Evolutionary conservation across 2,113 vertebrate genomes (phyloP), one percentile per base, ranked within the genome.

Genomic region (Motacilla tschutschensis): DNA sequence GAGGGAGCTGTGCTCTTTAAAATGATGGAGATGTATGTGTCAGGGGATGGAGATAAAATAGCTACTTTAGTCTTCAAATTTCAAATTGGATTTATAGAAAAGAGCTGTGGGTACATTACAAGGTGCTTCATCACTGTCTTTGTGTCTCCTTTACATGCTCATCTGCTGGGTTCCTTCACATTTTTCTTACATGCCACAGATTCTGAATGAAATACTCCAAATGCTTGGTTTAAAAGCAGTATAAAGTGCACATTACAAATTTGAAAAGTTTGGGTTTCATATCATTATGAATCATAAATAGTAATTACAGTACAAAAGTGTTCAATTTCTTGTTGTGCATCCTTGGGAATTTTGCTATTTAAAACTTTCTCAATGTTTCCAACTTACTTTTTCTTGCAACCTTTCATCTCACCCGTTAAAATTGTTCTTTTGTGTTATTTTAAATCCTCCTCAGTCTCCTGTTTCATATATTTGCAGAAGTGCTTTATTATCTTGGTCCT

Each of bases 1-100:
- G 97, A 96, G 96, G 97, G 96, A 93, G 96, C 95, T 94, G 66
- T 92, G 63, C 72, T 94, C 92, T 85, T 93, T 81, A 28, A 88
- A 89, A 94, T 95, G 73, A 36, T 60, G 54, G 67, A 86, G 75
- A n/a, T 53, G 11, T 5, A 0, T 28, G 38, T 91, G 38, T 66
- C 75, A 26, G 29, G 44, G 14, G 47, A 48, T 54, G 20, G 53
- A 46, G 59, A 48, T 74, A 53, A 74, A 92, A 33, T 5, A 48
- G 76, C 53, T 64, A 11, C 55, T 71, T 53, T 28, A 75, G 41
- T 64, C 78, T 86, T 69, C 85, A 79, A 13, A 80, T 76, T 91
- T 94, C 58, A 58, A 62, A 86, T 78, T 72, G 65, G 58, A 85
- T 93, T 93, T 93, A 43, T 73, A 70, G 80, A 48, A 90, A 33